These are phyloP conservation scores for Hirtodrosophila cameraria DNA, from an alignment of 2,888 invertebrate species.

Conservation along the genomic window DNA sequence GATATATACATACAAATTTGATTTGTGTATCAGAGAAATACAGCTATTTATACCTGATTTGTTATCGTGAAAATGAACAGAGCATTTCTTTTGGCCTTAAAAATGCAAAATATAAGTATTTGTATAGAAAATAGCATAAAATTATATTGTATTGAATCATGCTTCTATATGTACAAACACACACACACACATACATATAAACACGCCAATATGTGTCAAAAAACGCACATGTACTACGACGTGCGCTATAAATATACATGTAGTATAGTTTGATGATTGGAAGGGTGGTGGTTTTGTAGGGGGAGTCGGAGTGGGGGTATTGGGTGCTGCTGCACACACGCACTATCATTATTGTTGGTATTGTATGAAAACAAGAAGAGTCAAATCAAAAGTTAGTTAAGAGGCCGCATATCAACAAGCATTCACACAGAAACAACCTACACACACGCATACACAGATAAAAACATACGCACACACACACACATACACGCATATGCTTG, in stretches of 20 bases:
- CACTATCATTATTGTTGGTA: conserved; percentile 9
- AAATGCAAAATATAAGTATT: conserved; percentile 6
- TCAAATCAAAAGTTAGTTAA: conserved; percentile 34
- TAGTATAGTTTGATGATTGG: conserved; percentile 30
- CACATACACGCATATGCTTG: conserved; percentile 19
- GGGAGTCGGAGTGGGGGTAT: conserved; percentile 8
- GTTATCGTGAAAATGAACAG: conserved; percentile 29
- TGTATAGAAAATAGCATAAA: conserved; percentile 20
- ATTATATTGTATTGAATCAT: conserved; percentile 26
- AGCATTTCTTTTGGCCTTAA: conserved; percentile 14
- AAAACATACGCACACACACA: neutral
- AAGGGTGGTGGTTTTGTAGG: neutral
- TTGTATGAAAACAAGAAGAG: conserved; percentile 23
- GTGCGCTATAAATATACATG: conserved; percentile 69
- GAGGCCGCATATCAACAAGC: conserved; percentile 51
- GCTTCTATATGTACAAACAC: conserved; percentile 6
- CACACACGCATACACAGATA: conserved; percentile 16
- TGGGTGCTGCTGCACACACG: conserved; percentile 26
- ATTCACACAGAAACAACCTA: conserved; percentile 36
- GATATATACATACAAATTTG: no score
- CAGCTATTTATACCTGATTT: conserved; percentile 7
- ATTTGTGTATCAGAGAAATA: no score
- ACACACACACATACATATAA: neutral
- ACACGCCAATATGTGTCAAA: conserved; percentile 32
- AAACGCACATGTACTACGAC: conserved; percentile 69